Evolutionary conservation across 2,797 vertebrate species (phyloP).

Genomic region (Chrysolophus pictus): DNA sequence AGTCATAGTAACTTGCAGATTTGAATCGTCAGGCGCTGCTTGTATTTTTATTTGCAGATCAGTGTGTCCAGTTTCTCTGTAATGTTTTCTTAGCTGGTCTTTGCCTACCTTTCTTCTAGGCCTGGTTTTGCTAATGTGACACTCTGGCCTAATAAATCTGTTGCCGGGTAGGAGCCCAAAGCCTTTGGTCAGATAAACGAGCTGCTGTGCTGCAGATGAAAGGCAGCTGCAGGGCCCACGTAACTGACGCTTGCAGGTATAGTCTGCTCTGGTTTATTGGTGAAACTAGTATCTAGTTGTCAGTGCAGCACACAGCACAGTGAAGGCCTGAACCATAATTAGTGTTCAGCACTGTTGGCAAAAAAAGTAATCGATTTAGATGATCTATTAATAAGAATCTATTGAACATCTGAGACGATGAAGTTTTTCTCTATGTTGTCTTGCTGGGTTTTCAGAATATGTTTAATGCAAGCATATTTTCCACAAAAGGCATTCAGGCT

Average conservation of each 20-base stretch:
- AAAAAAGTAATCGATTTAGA: neutral
- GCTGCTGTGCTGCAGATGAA: slow-evolving; percentile 16
- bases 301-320: neutral
- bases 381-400: neutral
- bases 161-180: neutral
- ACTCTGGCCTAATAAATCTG: neutral
- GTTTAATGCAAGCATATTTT: neutral
- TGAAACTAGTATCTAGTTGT: neutral
- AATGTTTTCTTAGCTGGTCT: neutral
- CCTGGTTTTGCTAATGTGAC: neutral
- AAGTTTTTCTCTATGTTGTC: neutral
- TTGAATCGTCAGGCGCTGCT: neutral
- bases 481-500: neutral
- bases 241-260: neutral
- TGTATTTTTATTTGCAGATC: neutral
- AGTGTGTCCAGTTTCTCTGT: neutral
- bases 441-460: neutral
- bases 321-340: neutral
- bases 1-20: neutral
- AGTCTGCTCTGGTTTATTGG: slow-evolving; percentile 18
- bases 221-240: neutral
- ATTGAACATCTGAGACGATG: neutral
- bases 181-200: slow-evolving; percentile 13
- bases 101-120: neutral
- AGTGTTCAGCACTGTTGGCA: neutral